Evolutionary conservation across 2,888 invertebrate species (phyloP), one percentile per base, ranked within the genome.

Genomic region (Luperina nickerlii): DNA sequence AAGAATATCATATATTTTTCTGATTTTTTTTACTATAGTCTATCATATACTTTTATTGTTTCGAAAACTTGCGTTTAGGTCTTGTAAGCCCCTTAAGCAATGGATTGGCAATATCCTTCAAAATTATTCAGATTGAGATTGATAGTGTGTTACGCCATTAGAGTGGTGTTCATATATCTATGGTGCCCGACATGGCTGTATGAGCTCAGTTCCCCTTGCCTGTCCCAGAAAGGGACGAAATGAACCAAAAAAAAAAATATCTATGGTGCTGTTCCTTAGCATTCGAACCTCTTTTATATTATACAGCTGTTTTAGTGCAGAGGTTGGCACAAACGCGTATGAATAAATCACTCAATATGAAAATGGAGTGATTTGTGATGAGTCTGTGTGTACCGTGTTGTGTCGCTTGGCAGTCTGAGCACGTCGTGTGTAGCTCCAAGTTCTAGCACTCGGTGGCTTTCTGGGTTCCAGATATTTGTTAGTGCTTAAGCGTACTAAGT

Each of bases 331-430:
- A 79, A 81, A 81, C 83, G 76, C 74, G 84, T 82, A 85, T 89
- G 89, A 91, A 92, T 91, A 92, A 93, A 92, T 91, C 91, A 91
- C 90, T 92, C 88, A 90, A 90, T 92, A 93, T 92, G 91, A 92
- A 93, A 93, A 92, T 91, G 88, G 88, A 90, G 89, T 92, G 92
- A 92, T 94, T 92, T 91, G 89, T 90, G 92, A 92, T 91, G 90
- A 92, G 90, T 87, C 84, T 86, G 88, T 85, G 85, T 81, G 82
- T 79, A 72, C 60, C 62, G 66, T 76, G 83, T 83, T 75, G 63
- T 72, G 69, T 73, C 42, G 80, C 72, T 84, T 81, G 76, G 67
- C 79, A 91, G 90, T 91, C 90, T 57, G 63, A 70, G 81, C 93
- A 92, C 93, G 92, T 90, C 85, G 74, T 68, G 92, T 92, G 91